phyloP scores from a whole-genome alignment of 2,113 vertebrate genomes.

The Zeus faber region DNA sequence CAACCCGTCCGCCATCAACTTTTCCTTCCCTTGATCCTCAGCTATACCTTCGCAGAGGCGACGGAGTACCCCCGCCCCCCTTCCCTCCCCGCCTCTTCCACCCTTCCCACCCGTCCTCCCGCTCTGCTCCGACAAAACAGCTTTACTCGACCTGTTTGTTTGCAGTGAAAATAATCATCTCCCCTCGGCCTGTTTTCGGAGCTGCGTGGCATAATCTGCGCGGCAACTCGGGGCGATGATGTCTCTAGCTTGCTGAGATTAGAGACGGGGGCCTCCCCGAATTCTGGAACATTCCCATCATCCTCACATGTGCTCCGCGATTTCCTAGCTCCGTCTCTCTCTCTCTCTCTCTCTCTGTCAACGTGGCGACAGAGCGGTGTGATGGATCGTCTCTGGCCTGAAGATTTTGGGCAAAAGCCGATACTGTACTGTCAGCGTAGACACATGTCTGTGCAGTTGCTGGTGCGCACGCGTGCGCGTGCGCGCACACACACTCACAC shows the following conservation, averaged over 20 bases:
- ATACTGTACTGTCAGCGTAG: not conserved
- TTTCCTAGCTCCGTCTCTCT: not conserved
- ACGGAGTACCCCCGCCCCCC: conserved; percentile 37
- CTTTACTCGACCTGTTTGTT: conserved; percentile 54
- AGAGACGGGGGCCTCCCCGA: not conserved
- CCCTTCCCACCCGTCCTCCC: conserved; percentile 10
- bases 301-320: conserved; percentile 3
- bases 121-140: conserved; percentile 46
- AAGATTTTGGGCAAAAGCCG: not conserved
- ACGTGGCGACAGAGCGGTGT: conserved; percentile 4
- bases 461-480: too few species aligned
- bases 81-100: not conserved
- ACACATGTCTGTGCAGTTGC: too few species aligned
- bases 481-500: not conserved
- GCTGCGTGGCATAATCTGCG: conserved; percentile 28
- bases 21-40: conserved; percentile 50
- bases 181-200: conserved; percentile 31
- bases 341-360: not conserved
- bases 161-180: conserved; percentile 59
- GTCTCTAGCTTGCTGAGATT: conserved; percentile 14
- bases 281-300: conserved; percentile 11
- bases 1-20: conserved; percentile 51
- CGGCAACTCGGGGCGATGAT: conserved; percentile 3
- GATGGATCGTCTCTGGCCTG: not conserved
- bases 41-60: conserved; percentile 31